A percentile compares a stretch with the other conserved stretches of the same genome.
Conservation (phyloP, 2,797 vertebrate species). For the Holocentrus rufus region DNA sequence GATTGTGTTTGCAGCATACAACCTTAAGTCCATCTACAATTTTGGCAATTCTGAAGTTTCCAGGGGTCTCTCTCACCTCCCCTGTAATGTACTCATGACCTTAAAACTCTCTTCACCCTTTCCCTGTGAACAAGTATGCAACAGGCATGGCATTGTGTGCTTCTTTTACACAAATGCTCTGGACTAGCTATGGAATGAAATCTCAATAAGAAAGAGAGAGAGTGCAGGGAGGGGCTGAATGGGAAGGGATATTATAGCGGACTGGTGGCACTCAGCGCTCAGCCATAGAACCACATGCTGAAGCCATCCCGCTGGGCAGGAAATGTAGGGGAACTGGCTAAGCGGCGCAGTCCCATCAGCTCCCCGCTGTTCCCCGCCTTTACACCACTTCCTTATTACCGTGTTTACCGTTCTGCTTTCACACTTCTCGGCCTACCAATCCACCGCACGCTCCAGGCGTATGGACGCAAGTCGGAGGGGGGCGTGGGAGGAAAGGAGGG, state of each 20-base stretch:
- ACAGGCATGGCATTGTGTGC: constrained; percentile 47
- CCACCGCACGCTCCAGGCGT: constrained; percentile 70
- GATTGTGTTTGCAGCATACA: not conserved
- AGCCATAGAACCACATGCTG: constrained; percentile 83
- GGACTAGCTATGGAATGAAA: constrained; percentile 73
- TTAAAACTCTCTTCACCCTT: constrained; percentile 43
- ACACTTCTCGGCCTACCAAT: constrained; percentile 81
- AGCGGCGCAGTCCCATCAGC: constrained; percentile 89
- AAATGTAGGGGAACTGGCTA: constrained; percentile 95
- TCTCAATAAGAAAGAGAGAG: constrained; percentile 69
- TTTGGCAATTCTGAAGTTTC: constrained; percentile 23
- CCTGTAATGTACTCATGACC: constrained; percentile 46
- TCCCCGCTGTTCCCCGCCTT: constrained; percentile 91
- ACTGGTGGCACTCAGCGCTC: constrained; percentile 73
- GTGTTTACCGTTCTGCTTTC: constrained; percentile 93
- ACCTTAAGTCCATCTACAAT: constrained; percentile 1
- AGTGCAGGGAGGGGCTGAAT: constrained; percentile 61
- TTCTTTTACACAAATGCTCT: constrained; percentile 75
- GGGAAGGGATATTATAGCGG: constrained; percentile 81
- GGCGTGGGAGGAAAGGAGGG: constrained; percentile 50
- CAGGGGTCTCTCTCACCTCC: not conserved
- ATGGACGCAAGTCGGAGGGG: constrained; percentile 37
- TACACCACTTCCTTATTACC: constrained; percentile 94
- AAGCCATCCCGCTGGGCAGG: constrained; percentile 90
- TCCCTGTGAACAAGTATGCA: not conserved